phyloP scores from a whole-genome alignment of 1,140 invertebrate species.

The Anoplophora glabripennis region DNA sequence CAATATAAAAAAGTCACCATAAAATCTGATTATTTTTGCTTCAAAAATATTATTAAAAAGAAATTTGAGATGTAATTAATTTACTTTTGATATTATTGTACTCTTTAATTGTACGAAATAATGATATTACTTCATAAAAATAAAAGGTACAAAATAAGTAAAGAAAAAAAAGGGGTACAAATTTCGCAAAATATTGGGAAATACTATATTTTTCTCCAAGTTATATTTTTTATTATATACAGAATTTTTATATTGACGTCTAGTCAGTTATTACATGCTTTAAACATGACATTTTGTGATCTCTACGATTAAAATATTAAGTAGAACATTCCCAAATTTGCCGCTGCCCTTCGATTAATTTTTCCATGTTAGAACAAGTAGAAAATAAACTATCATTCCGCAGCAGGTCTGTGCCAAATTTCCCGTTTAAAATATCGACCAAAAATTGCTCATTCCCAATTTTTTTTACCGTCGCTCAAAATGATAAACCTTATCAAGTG shows the following conservation, averaged over 20 bases:
- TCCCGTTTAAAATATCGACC: not conserved
- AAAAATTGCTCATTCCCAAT: constrained; percentile 10
- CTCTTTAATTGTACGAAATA: too few relatives aligned
- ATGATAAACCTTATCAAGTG: constrained; percentile 3
- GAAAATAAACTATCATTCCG: not conserved
- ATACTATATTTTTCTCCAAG: not conserved
- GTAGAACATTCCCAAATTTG: not conserved
- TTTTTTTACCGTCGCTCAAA: not conserved
- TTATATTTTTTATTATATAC: constrained; percentile 3
- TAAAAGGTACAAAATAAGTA: too few relatives aligned
- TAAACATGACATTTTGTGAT: constrained; percentile 13
- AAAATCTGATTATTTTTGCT: too few relatives aligned
- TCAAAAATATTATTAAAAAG: too few relatives aligned
- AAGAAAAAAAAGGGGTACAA: too few relatives aligned
- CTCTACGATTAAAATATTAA: constrained; percentile 1
- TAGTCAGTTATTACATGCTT: constrained; percentile 16
- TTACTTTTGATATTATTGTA: too few relatives aligned
- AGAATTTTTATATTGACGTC: constrained; percentile 6
- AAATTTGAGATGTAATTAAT: too few relatives aligned
- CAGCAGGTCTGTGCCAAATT: constrained; percentile 16
- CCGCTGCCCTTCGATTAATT: constrained; percentile 1
- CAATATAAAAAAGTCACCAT: too few relatives aligned
- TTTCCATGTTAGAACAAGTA: too few relatives aligned
- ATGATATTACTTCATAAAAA: too few relatives aligned
- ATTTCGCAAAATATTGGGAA: too few relatives aligned